A percentile compares a stretch with the other conserved stretches of the same genome.
Conservation (phyloP, 2,888 invertebrate species). For the Coenonympha arcania region DNA sequence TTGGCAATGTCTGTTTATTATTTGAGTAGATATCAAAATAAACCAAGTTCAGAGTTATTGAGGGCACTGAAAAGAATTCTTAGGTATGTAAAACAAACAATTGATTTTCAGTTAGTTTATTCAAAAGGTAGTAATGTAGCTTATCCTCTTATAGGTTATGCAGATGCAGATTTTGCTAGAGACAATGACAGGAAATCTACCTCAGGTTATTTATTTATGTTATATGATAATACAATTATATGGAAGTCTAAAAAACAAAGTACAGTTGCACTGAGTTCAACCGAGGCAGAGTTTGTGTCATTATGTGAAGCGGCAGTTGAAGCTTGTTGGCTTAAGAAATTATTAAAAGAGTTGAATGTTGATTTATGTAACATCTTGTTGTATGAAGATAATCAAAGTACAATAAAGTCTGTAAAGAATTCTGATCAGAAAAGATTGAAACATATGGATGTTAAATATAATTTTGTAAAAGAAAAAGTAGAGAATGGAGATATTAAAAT, state of each 20-base stretch:
- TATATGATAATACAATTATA: slow-evolving; percentile 17
- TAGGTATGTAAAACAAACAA: slow-evolving; percentile 3
- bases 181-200: slow-evolving; percentile 20
- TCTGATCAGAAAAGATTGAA: slow-evolving; percentile 8
- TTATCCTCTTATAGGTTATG: slow-evolving; percentile 10
- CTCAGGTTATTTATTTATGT: slow-evolving; percentile 21
- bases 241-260: slow-evolving; percentile 27
- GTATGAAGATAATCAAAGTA: not conserved
- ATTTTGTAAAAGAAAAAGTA: slow-evolving; percentile 11
- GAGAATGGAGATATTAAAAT: not conserved
- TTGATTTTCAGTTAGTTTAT: slow-evolving; percentile 15
- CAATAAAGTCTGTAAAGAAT: slow-evolving; percentile 4
- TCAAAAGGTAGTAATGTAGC: slow-evolving; percentile 11
- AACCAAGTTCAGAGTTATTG: slow-evolving; percentile 14
- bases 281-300: not conserved
- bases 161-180: slow-evolving; percentile 2
- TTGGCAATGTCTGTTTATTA: slow-evolving; percentile 17
- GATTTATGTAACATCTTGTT: not conserved
- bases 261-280: slow-evolving; percentile 3
- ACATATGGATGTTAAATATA: slow-evolving; percentile 12
- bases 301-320: slow-evolving; percentile 1
- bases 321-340: slow-evolving; percentile 1
- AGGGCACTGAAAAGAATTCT: slow-evolving; percentile 14
- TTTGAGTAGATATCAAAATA: slow-evolving; percentile 19
- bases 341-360: not conserved